Evolutionary conservation across 37 sponge, comb jelly and placozoan species (phyloP), one percentile per base, ranked within the genome.

Genomic region (Lycopodina hypogea): DNA sequence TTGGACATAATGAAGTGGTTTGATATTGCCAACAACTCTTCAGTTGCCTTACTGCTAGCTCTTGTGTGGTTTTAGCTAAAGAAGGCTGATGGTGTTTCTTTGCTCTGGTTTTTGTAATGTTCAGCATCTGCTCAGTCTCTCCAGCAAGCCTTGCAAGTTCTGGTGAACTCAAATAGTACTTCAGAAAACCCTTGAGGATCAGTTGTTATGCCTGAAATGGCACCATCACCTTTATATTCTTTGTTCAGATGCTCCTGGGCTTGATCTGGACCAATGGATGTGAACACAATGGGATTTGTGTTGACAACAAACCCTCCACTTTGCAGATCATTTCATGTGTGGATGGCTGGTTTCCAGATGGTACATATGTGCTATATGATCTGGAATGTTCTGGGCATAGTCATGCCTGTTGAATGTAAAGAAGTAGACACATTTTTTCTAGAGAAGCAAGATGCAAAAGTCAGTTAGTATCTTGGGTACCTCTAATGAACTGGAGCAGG

Each of bases 321-420:
- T 53, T 53, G 55, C 17, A 53, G 55, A 53, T 53, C 55, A 53
- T 53, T 53, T 17, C 55, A 53, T 53, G 55, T 53, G 55, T 53
- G 55, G 12, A 53, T 53, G 55, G 55, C 55, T 53, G 55, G 55
- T 53, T 53, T 53, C 55, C 12, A 19, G 55, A 12, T 17, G 12
- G 55, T 53, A n/a, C 60, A 59, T 59, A 12, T 12, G 12, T 59
- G 60, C 60, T 17, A 59, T 12, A 18, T 59, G 18, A 6, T 59
- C 60, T 6, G 28, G 60, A 59, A 59, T 59, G 60, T 12, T 59
- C 60, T 59, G n/a, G 60, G 60, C 60, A 59, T 59, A 59, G 60
- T 59, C 60, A 6, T 17, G 60, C 8, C 28, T 6, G 12, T 59
- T 59, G 60, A 17, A 59, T 6, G 60, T 18, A 59, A 59, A 59